Evolutionary conservation across 2,113 vertebrate genomes (phyloP), one percentile per base, ranked within the genome.

Genomic region (Eidolon helvum): DNA sequence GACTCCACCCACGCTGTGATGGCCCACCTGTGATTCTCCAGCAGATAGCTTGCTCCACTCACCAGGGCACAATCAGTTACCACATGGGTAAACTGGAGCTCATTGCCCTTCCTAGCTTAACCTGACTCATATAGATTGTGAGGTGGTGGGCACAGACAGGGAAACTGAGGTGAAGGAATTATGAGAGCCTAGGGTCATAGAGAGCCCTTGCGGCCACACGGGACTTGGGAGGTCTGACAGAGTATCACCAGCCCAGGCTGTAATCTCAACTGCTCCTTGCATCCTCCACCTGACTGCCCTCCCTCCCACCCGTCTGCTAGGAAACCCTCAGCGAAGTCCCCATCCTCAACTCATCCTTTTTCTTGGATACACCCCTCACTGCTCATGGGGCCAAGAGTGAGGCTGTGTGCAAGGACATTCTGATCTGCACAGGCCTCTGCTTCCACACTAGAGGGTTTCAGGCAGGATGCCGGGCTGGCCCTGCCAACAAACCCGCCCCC

Each of bases 301-400:
- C 35, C 4, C 26, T 22, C 21, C 50, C 18, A 38, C 30, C 38
- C 0, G 1, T 7, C n/a, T 22, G 19, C 35, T 0, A 11, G 30
- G 21, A 75, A 1, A 30, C 50, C 57, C 43, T 26, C 26, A 26
- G 55, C 3, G 14, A 90, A 88, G 35, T 0, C 14, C 53, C 21
- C 33, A 38, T 4, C 9, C 35, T 77, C 50, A 50, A 50, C 50
- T 50, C 16, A 33, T 14, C 18, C 28, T 14, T 43, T 35, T 77
- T 40, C 33, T 55, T 68, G 59, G 78, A 66, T 10, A 40, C 3
- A 7, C 5, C 50, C 21, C 53, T 84, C 26, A 89, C 7, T 28
- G 40, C 24, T 4, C 22, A 1, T 4, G 43, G 55, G 22, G 50
- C 63, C 12, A 2, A 10, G 15, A 45, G 8, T 4, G 5, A 5